A percentile compares a stretch with the other conserved stretches of the same genome.
These are phyloP conservation scores for Montipora capricornis DNA, from an alignment of 64 coral and sea anemone species.

Conservation along the genomic window DNA sequence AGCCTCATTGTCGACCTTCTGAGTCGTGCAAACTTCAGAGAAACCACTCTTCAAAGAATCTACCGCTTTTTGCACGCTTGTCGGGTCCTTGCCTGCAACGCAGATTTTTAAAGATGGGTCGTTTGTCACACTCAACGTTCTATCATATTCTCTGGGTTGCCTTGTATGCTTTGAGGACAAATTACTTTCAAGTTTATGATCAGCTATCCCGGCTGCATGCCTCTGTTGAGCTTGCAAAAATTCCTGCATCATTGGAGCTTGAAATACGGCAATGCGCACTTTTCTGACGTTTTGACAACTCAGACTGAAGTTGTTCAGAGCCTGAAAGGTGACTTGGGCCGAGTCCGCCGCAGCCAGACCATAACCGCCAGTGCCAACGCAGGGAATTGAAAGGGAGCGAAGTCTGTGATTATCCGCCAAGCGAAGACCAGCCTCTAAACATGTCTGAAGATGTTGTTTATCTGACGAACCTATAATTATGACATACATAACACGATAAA, in stretches of 20 bases:
- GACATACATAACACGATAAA: background rate
- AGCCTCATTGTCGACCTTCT: constrained; percentile 26
- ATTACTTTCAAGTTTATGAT: background rate
- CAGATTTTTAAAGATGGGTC: constrained; percentile 18
- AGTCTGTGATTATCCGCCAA: constrained; percentile 30
- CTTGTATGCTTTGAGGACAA: background rate
- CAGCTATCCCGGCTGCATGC: background rate
- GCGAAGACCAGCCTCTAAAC: constrained; percentile 62
- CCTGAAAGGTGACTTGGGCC: constrained; percentile 61
- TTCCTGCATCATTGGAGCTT: constrained; percentile 50
- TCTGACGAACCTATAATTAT: background rate
- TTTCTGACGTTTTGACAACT: constrained; percentile 37
- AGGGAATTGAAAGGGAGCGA: constrained; percentile 57
- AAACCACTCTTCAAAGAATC: constrained; percentile 46
- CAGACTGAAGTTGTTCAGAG: constrained; percentile 24
- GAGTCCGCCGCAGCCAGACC: constrained; percentile 41
- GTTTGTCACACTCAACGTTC: too few relatives aligned
- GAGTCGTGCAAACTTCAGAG: constrained; percentile 45
- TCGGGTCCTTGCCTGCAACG: constrained; percentile 29
- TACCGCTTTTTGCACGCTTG: constrained; percentile 7
- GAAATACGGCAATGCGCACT: constrained; percentile 61
- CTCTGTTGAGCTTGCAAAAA: constrained; percentile 61
- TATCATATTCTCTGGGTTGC: too few relatives aligned
- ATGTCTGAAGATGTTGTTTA: constrained; percentile 26
- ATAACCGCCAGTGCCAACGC: constrained; percentile 46